phyloP scores from a whole-genome alignment of 2,797 vertebrate species.

The Parambassis ranga region DNA sequence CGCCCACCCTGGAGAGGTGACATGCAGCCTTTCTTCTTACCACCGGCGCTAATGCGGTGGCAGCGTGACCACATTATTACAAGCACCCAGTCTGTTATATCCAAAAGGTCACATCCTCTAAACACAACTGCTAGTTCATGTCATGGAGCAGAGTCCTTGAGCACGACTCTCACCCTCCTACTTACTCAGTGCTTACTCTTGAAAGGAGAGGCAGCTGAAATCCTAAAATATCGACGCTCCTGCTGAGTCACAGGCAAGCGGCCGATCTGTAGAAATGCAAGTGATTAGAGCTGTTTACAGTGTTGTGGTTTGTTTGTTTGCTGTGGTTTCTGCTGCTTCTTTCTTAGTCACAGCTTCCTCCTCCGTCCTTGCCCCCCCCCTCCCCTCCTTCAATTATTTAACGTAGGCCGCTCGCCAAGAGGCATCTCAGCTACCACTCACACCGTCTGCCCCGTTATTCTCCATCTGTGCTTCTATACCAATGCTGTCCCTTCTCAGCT shows the following conservation, averaged over 20 bases:
- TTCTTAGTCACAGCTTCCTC: conserved; percentile 45
- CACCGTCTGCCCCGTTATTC: conserved; percentile 69
- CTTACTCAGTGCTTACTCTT: conserved; percentile 18
- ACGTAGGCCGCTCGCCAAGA: conserved; percentile 64
- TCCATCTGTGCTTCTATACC: conserved; percentile 71
- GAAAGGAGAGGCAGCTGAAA: conserved; percentile 24
- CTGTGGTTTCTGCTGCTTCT: conserved; percentile 12
- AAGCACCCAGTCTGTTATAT: conserved; percentile 41
- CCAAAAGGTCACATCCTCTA: conserved; percentile 48
- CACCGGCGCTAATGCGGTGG: conserved; percentile 26
- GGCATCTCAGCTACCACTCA: conserved; percentile 56
- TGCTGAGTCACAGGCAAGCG: conserved; percentile 26
- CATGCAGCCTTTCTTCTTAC: conserved; percentile 5
- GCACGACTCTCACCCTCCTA: conserved; percentile 26
- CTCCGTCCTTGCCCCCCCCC: conserved; percentile 38
- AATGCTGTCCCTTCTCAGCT: conserved; percentile 51
- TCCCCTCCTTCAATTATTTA: conserved; percentile 72
- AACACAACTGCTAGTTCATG: conserved; percentile 32
- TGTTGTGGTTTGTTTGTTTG: conserved; percentile 59
- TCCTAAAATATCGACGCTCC: conserved; percentile 17
- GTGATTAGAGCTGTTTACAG: conserved; percentile 36
- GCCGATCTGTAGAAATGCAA: conserved; percentile 4
- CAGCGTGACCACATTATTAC: conserved; percentile 33
- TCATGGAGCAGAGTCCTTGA: conserved; percentile 30
- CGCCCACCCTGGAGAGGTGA: conserved; percentile 45